Conservation (phyloP, 2,888 invertebrate species). For the Ennomos erosarius region DNA sequence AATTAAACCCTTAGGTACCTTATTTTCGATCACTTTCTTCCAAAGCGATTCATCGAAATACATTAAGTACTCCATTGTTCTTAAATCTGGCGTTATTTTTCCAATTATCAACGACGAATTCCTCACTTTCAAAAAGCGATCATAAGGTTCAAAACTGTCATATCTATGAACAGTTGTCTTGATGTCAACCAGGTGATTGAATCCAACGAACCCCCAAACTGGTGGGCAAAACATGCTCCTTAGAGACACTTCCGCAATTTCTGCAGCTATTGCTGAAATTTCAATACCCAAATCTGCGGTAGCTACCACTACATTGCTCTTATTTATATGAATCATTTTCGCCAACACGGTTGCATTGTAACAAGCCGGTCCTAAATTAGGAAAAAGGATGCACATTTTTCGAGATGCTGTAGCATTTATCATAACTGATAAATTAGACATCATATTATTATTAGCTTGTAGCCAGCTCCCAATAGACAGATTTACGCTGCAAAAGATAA, state of each 20-base stretch:
- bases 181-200: conserved; percentile 83
- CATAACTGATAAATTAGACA: conserved; percentile 72
- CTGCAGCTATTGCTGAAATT: conserved; percentile 66
- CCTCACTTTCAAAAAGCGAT: conserved; percentile 75
- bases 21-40: conserved; percentile 61
- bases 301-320: conserved; percentile 82
- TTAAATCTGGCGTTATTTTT: conserved; percentile 76
- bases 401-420: conserved; percentile 80
- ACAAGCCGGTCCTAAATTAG: conserved; percentile 84
- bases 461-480: conserved; percentile 72
- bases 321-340: conserved; percentile 64
- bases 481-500: conserved; percentile 52
- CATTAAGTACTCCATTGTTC: conserved; percentile 81
- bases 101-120: conserved; percentile 82
- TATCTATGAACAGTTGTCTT: conserved; percentile 81
- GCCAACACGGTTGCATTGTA: conserved; percentile 83
- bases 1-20: conserved; percentile 52
- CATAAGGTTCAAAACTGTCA: conserved; percentile 78
- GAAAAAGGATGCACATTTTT: conserved; percentile 79
- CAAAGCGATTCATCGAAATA: conserved; percentile 70
- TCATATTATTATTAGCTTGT: conserved; percentile 57
- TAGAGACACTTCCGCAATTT: conserved; percentile 73
- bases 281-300: conserved; percentile 85
- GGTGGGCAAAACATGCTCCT: conserved; percentile 85
- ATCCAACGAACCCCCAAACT: conserved; percentile 87